A percentile compares a stretch with the other conserved stretches of the same genome.
Conservation (phyloP, 2,797 vertebrate species). For the Enteromius thamalakanensis region DNA sequence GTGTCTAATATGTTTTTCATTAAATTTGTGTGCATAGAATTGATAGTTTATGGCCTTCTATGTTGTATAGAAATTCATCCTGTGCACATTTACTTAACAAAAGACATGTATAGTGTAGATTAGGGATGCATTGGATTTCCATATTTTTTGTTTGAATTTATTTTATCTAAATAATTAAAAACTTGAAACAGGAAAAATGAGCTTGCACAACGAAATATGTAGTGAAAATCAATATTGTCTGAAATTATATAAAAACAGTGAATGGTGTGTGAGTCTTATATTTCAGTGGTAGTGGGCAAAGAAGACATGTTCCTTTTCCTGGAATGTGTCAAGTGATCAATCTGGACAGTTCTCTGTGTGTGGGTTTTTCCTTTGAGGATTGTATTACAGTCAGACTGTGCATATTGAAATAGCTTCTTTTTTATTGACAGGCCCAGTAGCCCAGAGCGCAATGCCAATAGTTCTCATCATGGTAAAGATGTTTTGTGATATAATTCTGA, state of each 20-base stretch:
- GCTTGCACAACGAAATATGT: not conserved
- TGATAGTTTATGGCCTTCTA: not conserved
- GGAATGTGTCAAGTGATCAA: constrained; percentile 40
- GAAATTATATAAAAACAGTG: not conserved
- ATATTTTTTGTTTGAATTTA: not conserved
- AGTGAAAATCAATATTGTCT: not conserved
- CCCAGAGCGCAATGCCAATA: not conserved
- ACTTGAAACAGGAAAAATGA: not conserved
- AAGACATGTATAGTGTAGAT: not conserved
- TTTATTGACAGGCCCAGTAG: constrained; percentile 40
- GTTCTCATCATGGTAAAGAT: constrained; percentile 14
- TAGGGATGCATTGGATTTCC: not conserved
- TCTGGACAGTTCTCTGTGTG: constrained; percentile 19
- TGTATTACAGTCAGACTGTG: constrained; percentile 38
- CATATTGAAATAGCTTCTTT: constrained; percentile 32
- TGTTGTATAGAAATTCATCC: too few species aligned
- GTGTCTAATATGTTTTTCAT: not conserved
- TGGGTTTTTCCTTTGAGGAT: constrained; percentile 36
- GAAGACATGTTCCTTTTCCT: not conserved
- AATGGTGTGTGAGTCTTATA: not conserved
- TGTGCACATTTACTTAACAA: not conserved
- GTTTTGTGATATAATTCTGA: constrained; percentile 1
- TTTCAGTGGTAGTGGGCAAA: not conserved
- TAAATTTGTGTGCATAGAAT: not conserved
- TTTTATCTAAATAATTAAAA: not conserved